Evolutionary conservation across 2,797 vertebrate genomes (phyloP).

Genomic region (Urophycis tenuis): DNA sequence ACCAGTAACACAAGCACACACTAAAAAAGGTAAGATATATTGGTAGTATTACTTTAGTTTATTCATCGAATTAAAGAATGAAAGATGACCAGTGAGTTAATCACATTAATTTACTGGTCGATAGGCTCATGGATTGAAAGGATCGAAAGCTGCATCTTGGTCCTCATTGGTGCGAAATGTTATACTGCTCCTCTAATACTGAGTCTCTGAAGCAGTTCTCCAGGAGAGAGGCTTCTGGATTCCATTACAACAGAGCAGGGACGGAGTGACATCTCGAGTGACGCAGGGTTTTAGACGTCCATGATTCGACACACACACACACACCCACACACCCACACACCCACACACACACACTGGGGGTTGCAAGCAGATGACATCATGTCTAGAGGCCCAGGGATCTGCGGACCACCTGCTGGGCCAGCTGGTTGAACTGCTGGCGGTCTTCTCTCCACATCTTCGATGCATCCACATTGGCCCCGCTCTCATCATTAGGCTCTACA

Average conservation of each 20-base stretch:
- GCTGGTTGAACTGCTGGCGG: slow-evolving; percentile 85
- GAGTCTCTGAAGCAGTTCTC: slow-evolving; percentile 3
- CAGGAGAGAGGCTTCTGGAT: not conserved
- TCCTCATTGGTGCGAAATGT: not conserved
- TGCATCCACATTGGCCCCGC: slow-evolving; percentile 92
- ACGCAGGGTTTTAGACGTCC: not conserved
- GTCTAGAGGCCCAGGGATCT: slow-evolving; percentile 87
- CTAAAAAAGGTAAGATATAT: not conserved
- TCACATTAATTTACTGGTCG: not conserved
- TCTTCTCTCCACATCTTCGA: slow-evolving; percentile 99
- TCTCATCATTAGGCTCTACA: slow-evolving; percentile 94
- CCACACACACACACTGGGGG: not conserved
- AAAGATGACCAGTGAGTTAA: not conserved
- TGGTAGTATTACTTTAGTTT: not conserved
- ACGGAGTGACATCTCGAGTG: not conserved
- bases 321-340: not conserved
- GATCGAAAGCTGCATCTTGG: not conserved
- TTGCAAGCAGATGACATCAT: slow-evolving; percentile 17
- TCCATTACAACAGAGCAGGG: not conserved
- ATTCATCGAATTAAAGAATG: not conserved
- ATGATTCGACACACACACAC: not conserved
- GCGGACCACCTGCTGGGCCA: slow-evolving; percentile 90
- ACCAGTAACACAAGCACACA: too few species aligned
- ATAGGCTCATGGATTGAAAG: slow-evolving; percentile 1
- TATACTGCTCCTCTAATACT: not conserved